Evolutionary conservation across 1,140 invertebrate species (phyloP).

Genomic region (Achatina immaculata): DNA sequence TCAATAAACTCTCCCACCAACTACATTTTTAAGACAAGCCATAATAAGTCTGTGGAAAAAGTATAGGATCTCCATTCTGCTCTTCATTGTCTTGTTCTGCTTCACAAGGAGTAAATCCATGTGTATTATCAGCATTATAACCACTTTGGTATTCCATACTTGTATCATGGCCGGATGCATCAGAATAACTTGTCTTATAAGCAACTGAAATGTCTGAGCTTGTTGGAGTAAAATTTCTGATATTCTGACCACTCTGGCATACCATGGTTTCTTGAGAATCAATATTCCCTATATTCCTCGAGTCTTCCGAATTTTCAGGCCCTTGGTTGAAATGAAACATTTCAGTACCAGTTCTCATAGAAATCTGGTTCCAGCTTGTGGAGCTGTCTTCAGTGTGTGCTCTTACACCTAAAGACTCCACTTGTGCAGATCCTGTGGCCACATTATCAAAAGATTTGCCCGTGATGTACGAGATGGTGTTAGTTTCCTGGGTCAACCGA

Average conservation of each 20-base stretch:
- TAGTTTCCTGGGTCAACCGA: not conserved
- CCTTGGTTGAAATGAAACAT: not conserved
- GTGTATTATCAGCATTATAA: not conserved
- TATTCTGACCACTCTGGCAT: not conserved
- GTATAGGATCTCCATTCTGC: not conserved
- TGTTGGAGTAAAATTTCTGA: not conserved
- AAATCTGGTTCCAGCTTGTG: not conserved
- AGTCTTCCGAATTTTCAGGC: not conserved
- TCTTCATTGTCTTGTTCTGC: not conserved
- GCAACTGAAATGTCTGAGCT: not conserved
- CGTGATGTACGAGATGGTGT: not conserved
- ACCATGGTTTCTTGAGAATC: not conserved
- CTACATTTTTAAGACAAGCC: slow-evolving; percentile 4
- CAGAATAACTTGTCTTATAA: not conserved
- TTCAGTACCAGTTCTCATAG: not conserved
- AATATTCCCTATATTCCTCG: not conserved
- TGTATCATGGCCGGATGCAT: not conserved
- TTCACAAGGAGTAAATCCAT: slow-evolving; percentile 17
- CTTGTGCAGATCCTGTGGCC: not conserved
- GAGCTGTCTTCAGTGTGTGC: not conserved
- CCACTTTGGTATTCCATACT: slow-evolving; percentile 23
- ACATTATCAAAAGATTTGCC: not conserved
- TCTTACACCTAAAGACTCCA: not conserved
- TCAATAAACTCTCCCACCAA: too few species aligned
- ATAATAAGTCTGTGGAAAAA: slow-evolving; percentile 15